Evolutionary conservation across 2,113 vertebrate species (phyloP).

Genomic region (Lasiurus borealis): DNA sequence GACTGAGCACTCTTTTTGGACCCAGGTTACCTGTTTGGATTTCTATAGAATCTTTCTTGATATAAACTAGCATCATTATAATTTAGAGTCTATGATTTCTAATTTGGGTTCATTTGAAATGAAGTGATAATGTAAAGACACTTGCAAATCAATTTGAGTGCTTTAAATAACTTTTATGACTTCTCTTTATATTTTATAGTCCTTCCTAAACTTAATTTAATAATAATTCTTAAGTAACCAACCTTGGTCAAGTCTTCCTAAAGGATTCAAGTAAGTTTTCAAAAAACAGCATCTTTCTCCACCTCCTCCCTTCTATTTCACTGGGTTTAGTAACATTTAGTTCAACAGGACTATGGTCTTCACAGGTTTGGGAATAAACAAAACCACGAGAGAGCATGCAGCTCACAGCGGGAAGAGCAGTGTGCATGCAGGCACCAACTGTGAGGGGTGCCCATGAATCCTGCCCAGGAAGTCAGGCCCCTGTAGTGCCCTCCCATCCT

Average conservation of each 20-base stretch:
- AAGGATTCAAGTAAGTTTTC: background rate
- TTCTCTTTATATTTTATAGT: constrained; percentile 51
- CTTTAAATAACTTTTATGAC: constrained; percentile 26
- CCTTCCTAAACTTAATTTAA: constrained; percentile 19
- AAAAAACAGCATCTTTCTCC: background rate
- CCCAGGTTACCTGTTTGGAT: background rate
- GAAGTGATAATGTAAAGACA: constrained; percentile 49
- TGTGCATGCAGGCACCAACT: background rate
- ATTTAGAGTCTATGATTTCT: constrained; percentile 41
- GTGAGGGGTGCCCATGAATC: background rate
- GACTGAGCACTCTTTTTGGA: background rate
- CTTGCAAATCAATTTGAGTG: constrained; percentile 22
- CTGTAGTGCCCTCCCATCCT: background rate
- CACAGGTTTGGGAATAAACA: background rate
- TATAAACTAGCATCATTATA: constrained; percentile 33
- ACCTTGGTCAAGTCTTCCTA: background rate
- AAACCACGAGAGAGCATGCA: background rate
- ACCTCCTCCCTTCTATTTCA: background rate
- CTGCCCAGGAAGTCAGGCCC: background rate
- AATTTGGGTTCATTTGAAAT: constrained; percentile 55
- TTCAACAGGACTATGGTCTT: background rate
- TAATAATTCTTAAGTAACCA: background rate
- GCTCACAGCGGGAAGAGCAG: background rate
- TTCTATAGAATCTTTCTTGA: background rate
- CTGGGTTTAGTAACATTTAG: background rate